Base-by-base conservation (phyloP, 2,888 invertebrate genomes). In the Macrophya alboannulata region DNA sequence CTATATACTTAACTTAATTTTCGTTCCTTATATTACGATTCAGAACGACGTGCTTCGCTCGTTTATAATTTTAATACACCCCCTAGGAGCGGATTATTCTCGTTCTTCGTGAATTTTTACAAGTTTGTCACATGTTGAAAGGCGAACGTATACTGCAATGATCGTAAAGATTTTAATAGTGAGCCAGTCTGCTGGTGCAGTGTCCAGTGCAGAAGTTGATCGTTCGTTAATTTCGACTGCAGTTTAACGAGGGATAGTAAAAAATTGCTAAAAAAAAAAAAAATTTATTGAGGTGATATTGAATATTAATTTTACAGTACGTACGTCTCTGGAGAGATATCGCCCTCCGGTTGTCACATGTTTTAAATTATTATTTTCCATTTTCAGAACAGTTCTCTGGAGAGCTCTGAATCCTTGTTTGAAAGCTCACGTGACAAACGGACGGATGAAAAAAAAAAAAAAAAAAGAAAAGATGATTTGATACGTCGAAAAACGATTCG, bases 331-430 rank as follows among this genome's bases (percentile, higher is more conserved):
- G 68, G 68, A 68, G 68, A 45, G 45, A 21, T 74, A 74, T 68
- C 15, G 68, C 37, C 17, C 31, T 68, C 15, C 5, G 45, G 21
- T 43, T 45, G 74, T 74, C 74, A 17, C 74, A 40, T 45, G 21
- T 45, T n/a, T 25, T 43, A 71, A 71, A 71, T 74, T 43, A 43
- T 45, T 43, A 43, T 21, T 43, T 45, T 74, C 21, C 45, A 74
- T 74, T 74, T 74, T 43, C 45, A 43, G 45, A 21, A 45, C 21
- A 25, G 45, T 45, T 45, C 74, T 74, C 74, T 74, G 12, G 74
- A 74, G 74, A 74, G 74, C 74, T 45, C 5, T 74, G 45, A 74
- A 74, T 74, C 74, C 43, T n/a, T 74, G 74, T 74, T 74, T 74
- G 43, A 45, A 45, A 74, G 74, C 74, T 45, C 74, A 68, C 37